Percentiles rank a stretch among this genome's conserved stretches.
Evolutionary conservation across 37 sponge, comb jelly and placozoan species (phyloP).

Genomic region (Chondrosia reniformis): DNA sequence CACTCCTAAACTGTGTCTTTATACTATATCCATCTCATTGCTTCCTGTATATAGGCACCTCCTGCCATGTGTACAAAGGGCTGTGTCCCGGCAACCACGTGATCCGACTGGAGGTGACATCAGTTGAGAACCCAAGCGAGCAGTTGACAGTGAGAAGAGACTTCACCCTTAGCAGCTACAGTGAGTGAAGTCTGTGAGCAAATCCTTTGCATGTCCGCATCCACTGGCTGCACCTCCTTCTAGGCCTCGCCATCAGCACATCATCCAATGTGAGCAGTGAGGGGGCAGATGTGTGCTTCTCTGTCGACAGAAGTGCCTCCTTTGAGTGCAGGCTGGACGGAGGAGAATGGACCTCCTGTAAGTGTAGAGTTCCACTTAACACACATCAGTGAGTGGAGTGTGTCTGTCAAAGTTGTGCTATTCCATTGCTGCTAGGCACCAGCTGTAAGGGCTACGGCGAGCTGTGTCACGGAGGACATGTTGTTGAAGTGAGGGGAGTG

Average conservation of each 20-base stretch:
- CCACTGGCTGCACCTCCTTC: background rate
- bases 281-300: background rate
- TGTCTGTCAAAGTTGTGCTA: background rate
- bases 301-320: background rate
- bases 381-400: background rate
- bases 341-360: background rate
- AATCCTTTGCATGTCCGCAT: background rate
- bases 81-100: too few relatives aligned
- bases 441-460: background rate
- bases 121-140: too few relatives aligned
- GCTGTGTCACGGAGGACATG: background rate
- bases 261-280: background rate
- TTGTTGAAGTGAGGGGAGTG: background rate
- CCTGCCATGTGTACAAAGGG: too few relatives aligned
- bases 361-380: background rate
- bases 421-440: background rate
- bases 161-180: too few relatives aligned
- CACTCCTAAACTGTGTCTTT: too few relatives aligned
- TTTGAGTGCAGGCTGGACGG: constrained; percentile 1
- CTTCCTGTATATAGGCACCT: too few relatives aligned
- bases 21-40: too few relatives aligned
- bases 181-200: background rate
- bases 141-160: too few relatives aligned
- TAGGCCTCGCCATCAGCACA: background rate
- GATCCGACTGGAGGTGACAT: too few relatives aligned